Base-by-base conservation (phyloP, 2,797 vertebrate species). In the Dallia pectoralis region DNA sequence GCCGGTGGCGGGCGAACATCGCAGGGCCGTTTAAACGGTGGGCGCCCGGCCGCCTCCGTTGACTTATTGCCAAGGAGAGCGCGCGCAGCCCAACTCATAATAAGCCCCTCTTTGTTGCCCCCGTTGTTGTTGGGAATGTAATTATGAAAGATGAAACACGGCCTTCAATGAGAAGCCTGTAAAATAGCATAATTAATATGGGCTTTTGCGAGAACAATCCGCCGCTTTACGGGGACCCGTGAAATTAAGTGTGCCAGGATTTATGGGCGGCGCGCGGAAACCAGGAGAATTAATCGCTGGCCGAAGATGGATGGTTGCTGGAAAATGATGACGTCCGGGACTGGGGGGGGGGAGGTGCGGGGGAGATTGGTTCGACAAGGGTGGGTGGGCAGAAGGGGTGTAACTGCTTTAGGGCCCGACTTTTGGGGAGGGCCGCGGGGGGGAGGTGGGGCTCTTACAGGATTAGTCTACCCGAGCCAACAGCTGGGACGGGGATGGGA, bases 101-200 rank as follows among this genome's bases (percentile, higher is more conserved):
- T 97, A 96, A 96, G 94, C 40, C 93, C 91, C 91, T 93, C 40
- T 93, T 94, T 94, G 93, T 93, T 93, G 91, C 90, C 89, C 86
- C 84, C 75, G 91, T 93, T 93, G 93, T 93, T 94, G 92, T 93
- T 93, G 92, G 95, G 97, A 97, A 98, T 97, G 95, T 98, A 98
- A 99, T 99, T 98, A 98, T 98, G 96, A 99, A 97, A 97, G 96
- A 98, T 98, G 97, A 96, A 99, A 98, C 95, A 95, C 95, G 96
- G 95, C 95, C 95, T 96, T 97, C 95, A 96, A 95, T 96, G 95
- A 96, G 96, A 97, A 96, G 93, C 95, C 96, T 94, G 95, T 98
- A 98, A 94, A 99, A 98, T 97, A 97, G 97, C 97, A 98, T 97
- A 98, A 99, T 99, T 99, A 98, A 99, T 98, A 98, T 97, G 95